Conservation (phyloP, 2,797 vertebrate genomes). For the Hyperoplus immaculatus region DNA sequence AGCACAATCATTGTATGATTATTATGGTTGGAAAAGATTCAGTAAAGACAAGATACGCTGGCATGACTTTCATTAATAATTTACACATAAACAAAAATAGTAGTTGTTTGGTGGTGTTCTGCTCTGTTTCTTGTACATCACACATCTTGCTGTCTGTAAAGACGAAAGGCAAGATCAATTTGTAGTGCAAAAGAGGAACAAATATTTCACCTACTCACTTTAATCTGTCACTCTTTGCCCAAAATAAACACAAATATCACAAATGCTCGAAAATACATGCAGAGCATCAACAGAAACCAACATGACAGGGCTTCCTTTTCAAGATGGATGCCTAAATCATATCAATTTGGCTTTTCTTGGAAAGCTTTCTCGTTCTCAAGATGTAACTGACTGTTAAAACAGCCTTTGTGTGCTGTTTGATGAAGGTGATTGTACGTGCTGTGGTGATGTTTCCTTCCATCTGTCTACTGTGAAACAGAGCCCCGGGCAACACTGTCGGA, state of each 20-base stretch:
- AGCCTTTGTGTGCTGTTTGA: slow-evolving; percentile 71
- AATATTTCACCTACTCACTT: slow-evolving; percentile 69
- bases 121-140: slow-evolving; percentile 54
- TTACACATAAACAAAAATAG: slow-evolving; percentile 5
- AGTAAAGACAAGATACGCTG: slow-evolving; percentile 42
- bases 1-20: slow-evolving; percentile 43
- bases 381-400: slow-evolving; percentile 71
- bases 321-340: slow-evolving; percentile 47
- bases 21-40: slow-evolving; percentile 29
- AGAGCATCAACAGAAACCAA: slow-evolving; percentile 50
- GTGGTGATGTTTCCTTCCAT: slow-evolving; percentile 75
- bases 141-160: slow-evolving; percentile 71
- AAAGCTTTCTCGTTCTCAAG: slow-evolving; percentile 48
- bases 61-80: slow-evolving; percentile 68
- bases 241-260: slow-evolving; percentile 65
- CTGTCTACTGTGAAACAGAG: slow-evolving; percentile 76
- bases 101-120: slow-evolving; percentile 26
- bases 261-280: slow-evolving; percentile 51
- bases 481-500: slow-evolving; percentile 74
- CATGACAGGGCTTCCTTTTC: slow-evolving; percentile 46
- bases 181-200: slow-evolving; percentile 72
- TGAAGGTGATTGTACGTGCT: slow-evolving; percentile 74
- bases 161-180: slow-evolving; percentile 70
- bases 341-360: slow-evolving; percentile 47
- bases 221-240: slow-evolving; percentile 55